Evolutionary conservation across 2,113 vertebrate genomes (phyloP).

Genomic region (Vicugna pacos): DNA sequence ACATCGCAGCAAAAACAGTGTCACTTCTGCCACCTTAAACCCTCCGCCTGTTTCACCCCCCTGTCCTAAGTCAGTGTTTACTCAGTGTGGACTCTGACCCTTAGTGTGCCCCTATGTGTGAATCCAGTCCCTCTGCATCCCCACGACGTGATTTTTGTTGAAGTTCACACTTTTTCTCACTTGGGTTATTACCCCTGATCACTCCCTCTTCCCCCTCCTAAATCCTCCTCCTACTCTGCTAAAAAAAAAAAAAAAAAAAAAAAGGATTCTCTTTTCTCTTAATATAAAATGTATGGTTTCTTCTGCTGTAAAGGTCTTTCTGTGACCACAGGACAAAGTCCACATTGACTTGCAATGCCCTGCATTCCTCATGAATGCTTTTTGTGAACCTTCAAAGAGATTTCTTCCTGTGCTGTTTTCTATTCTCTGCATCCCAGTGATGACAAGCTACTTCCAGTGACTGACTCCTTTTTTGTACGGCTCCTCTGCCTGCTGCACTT

Average conservation of each 20-base stretch:
- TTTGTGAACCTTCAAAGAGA: no score
- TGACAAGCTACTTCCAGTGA: background rate
- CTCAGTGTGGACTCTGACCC: background rate
- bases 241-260: background rate
- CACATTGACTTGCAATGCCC: no score
- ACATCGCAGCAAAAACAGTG: background rate
- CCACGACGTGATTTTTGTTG: background rate
- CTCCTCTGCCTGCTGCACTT: background rate
- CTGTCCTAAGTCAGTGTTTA: no score
- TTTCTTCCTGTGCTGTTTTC: background rate
- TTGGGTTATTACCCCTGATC: background rate
- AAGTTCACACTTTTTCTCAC: background rate
- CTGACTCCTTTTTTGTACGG: background rate
- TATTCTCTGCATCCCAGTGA: background rate
- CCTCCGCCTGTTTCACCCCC: background rate
- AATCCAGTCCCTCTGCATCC: background rate
- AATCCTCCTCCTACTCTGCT: background rate
- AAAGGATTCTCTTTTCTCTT: background rate
- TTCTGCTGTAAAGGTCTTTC: background rate
- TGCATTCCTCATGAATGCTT: background rate
- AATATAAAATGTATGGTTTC: background rate
- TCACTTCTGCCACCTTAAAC: background rate
- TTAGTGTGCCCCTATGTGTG: fast-evolving
- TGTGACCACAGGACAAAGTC: background rate
- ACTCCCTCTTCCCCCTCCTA: background rate